A percentile compares a stretch with the other conserved stretches of the same genome.
Conservation (phyloP, 2,888 invertebrate species). For the Rapana venosa region DNA sequence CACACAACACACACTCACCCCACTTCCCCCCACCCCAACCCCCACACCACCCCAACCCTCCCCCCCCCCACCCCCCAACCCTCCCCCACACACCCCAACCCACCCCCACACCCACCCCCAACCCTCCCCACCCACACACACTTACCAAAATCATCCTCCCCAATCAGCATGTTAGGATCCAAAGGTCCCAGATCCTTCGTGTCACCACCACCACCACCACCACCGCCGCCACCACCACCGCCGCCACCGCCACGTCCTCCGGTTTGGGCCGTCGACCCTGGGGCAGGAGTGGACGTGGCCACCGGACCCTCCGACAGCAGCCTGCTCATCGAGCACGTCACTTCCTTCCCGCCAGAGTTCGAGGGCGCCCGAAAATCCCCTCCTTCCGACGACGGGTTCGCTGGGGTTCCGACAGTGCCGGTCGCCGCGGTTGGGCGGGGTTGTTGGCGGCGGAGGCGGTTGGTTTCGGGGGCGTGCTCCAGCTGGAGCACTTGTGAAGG, state of each 20-base stretch:
- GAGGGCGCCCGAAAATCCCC: neutral
- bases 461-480: neutral
- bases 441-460: neutral
- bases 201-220: neutral
- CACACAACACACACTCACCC: too few species aligned
- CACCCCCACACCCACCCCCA: neutral
- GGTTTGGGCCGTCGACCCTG: slow-evolving; percentile 49
- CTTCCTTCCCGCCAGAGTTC: neutral
- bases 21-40: too few species aligned
- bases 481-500: slow-evolving; percentile 25
- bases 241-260: neutral
- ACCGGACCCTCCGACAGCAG: slow-evolving; percentile 49
- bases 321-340: neutral
- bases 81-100: neutral
- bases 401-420: neutral
- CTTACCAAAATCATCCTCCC: slow-evolving; percentile 64
- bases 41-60: too few species aligned
- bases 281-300: slow-evolving; percentile 64
- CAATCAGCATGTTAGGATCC: slow-evolving; percentile 47
- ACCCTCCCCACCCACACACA: neutral
- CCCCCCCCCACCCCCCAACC: neutral
- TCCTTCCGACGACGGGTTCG: neutral
- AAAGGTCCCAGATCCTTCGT: neutral
- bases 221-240: neutral
- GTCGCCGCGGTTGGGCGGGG: neutral